Percentiles rank a stretch among this genome's conserved stretches.
phyloP scores from a whole-genome alignment of 2,113 vertebrate species.

The Girardinichthys multiradiatus region DNA sequence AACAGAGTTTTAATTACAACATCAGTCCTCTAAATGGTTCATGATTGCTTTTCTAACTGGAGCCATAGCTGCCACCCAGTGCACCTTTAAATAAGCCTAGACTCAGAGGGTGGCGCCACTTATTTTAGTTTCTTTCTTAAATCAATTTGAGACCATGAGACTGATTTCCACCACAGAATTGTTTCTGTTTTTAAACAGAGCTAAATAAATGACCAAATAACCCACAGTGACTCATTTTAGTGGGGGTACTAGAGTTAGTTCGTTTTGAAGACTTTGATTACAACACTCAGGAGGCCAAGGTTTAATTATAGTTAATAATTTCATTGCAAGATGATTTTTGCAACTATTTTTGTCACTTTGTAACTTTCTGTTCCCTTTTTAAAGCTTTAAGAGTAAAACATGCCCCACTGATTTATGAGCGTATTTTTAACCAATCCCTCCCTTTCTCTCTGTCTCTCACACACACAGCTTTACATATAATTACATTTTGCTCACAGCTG shows the following conservation, averaged over 20 bases:
- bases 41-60: too few relatives aligned
- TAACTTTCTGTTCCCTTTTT: too few relatives aligned
- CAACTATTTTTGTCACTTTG: neutral
- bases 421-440: neutral
- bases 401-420: neutral
- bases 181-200: too few relatives aligned
- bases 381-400: neutral
- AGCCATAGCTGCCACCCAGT: neutral
- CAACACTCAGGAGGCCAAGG: neutral
- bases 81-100: neutral
- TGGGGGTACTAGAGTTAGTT: neutral
- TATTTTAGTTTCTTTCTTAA: neutral
- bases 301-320: neutral
- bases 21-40: too few relatives aligned
- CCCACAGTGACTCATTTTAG: neutral
- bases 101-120: neutral
- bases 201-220: neutral
- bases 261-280: neutral
- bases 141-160: neutral
- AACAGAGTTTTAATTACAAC: too few relatives aligned
- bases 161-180: neutral
- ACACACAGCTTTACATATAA: too few relatives aligned
- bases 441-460: too few relatives aligned
- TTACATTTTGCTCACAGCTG: conserved; percentile 1
- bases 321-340: neutral